These are phyloP conservation scores for Sycophaga agraensis DNA, from an alignment of 1,140 invertebrate species.

Conservation along the genomic window DNA sequence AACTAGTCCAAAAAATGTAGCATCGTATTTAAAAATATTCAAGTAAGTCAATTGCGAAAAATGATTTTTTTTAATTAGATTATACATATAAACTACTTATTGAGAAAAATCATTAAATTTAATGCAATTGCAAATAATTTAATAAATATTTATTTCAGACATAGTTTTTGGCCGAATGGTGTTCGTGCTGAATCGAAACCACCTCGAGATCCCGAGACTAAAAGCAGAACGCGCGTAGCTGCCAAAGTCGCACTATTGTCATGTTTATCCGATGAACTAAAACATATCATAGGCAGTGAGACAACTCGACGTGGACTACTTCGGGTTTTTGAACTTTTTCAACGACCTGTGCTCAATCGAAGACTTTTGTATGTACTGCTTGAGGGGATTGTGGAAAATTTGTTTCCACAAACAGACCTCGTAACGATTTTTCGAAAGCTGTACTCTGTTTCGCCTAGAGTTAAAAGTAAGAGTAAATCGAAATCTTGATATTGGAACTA, in stretches of 20 bases:
- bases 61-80: constrained; percentile 10
- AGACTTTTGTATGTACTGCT: constrained; percentile 85
- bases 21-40: constrained; percentile 83
- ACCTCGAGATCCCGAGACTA: constrained; percentile 70
- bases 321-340: constrained; percentile 87
- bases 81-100: neutral
- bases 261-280: constrained; percentile 78
- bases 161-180: constrained; percentile 80
- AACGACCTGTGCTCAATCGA: constrained; percentile 81
- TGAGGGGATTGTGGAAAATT: constrained; percentile 74
- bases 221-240: constrained; percentile 78
- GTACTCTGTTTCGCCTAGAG: constrained; percentile 62
- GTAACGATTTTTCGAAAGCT: constrained; percentile 66
- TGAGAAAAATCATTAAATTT: neutral
- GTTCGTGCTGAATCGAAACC: constrained; percentile 63
- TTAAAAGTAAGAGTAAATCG: constrained; percentile 44
- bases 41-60: too few relatives aligned
- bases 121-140: constrained; percentile 2
- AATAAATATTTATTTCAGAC: constrained; percentile 54
- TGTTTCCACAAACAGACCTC: constrained; percentile 77
- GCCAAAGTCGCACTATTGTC: constrained; percentile 84
- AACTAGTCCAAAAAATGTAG: constrained; percentile 86
- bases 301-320: constrained; percentile 84
- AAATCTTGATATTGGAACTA: constrained; percentile 41
- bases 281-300: constrained; percentile 88